Percentiles rank a stretch among this genome's conserved stretches.
Conservation (phyloP, 2,888 invertebrate genomes). For the Dendrolimus houi region DNA sequence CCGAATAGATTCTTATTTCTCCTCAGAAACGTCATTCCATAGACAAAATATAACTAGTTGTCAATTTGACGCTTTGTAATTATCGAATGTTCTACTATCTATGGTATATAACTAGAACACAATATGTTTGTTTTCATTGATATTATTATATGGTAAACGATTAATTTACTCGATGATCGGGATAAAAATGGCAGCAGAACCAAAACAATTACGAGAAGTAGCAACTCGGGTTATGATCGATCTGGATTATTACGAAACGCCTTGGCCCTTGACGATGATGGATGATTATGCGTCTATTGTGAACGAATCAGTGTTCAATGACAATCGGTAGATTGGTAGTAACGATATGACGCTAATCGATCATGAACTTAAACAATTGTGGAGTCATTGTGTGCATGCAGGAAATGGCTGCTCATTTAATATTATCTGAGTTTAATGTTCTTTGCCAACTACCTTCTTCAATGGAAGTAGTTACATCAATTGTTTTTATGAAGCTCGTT, state of each 20-base stretch:
- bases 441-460: background rate
- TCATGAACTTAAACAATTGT: constrained; percentile 7
- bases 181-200: background rate
- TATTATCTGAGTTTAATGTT: background rate
- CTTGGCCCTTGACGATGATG: constrained; percentile 41
- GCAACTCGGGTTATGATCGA: background rate
- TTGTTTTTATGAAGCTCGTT: background rate
- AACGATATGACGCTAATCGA: constrained; percentile 6
- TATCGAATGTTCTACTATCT: too few relatives aligned
- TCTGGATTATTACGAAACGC: background rate
- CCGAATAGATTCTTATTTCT: too few relatives aligned
- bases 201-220: background rate
- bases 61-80: too few relatives aligned
- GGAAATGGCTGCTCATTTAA: background rate
- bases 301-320: constrained; percentile 22
- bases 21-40: too few relatives aligned
- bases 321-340: constrained; percentile 9
- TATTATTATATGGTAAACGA: too few relatives aligned
- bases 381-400: constrained; percentile 2
- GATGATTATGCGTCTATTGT: constrained; percentile 47
- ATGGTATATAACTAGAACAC: too few relatives aligned
- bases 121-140: too few relatives aligned
- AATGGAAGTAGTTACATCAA: background rate
- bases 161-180: too few relatives aligned
- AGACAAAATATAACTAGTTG: too few relatives aligned